Evolutionary conservation across 2,113 vertebrate genomes (phyloP), one percentile per base, ranked within the genome.

Genomic region (Eudyptes chrysolophus): DNA sequence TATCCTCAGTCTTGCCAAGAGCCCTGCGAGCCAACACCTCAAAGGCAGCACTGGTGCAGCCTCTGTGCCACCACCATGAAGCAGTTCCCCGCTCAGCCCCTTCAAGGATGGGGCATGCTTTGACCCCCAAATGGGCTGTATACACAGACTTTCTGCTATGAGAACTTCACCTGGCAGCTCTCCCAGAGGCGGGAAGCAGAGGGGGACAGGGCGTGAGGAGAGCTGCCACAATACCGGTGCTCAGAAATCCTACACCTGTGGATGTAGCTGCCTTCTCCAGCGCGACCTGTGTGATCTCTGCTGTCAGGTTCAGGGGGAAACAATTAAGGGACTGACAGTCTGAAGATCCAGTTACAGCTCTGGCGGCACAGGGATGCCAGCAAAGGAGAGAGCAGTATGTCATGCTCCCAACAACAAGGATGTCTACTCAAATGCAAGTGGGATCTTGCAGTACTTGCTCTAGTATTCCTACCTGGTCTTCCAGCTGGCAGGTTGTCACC

Each of bases 141-240:
- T 20, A 27, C 5, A 16, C 1, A 1, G n/a, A 88, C 3, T 8
- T 61, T 57, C 68, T 54, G 30, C 60, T 19, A 5, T 48, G 10
- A 16, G 36, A 90, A 78, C 22, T 78, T 85, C 40, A 57, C 25
- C 46, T 32, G 29, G 30, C 24, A 75, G 42, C 20, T 72, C 22
- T 69, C 17, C 10, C 34, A 52, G 25, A 77, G 3, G 6, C 8
- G 6, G 13, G 11, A 89, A 6, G 10, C 6, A 60, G 44, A 84
- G 22, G 2, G 17, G 17, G 6, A 19, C 2, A n/a, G 6, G 12
- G 12, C 7, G 3, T 9, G 15, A 49, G 20, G 13, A 77, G 9
- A 64, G 46, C 21, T 5, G 2, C 14, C 2, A 2, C 16, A 69
- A 11, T 26, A 44, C 6, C 24, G 5, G 12, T 1, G 0, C 38